phyloP scores from a whole-genome alignment of 2,113 vertebrate genomes.

The Gnathonemus echidnorhynchus region DNA sequence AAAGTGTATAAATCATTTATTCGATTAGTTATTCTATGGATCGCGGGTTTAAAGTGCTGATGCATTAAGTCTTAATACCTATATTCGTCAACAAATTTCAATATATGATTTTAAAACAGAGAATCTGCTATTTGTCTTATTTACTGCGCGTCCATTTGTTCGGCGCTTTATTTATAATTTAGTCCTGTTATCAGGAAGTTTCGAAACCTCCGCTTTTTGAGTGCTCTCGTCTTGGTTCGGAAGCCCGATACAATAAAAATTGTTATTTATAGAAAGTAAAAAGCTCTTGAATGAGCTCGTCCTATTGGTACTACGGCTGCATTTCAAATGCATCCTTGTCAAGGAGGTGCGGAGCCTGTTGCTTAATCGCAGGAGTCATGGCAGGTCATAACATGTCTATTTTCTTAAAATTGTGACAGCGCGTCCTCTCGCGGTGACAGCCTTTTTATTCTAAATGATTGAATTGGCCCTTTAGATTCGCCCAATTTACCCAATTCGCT shows the following conservation, averaged over 20 bases:
- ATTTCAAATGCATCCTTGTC: neutral
- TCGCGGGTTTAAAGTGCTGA: neutral
- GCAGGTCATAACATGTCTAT: constrained; percentile 38
- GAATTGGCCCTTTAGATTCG: constrained; percentile 29
- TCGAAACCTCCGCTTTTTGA: neutral
- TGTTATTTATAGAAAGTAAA: neutral
- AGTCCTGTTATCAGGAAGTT: neutral
- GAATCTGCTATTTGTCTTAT: neutral
- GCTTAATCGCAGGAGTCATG: constrained; percentile 32
- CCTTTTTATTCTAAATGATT: constrained; percentile 32
- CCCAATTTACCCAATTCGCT: constrained; percentile 17
- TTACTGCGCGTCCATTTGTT: neutral
- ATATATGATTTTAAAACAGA: neutral
- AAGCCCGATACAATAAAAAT: neutral
- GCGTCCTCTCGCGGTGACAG: constrained; percentile 87
- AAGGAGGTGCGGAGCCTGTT: constrained; percentile 39
- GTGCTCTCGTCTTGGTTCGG: neutral
- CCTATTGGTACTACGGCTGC: neutral
- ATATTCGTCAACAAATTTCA: neutral
- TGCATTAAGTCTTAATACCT: neutral
- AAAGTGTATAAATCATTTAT: neutral
- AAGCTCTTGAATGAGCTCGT: neutral
- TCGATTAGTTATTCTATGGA: neutral
- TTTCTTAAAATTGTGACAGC: constrained; percentile 70
- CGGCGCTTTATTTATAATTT: neutral